Conservation (phyloP, 2,113 vertebrate species). For the Neomonachus schauinslandi region DNA sequence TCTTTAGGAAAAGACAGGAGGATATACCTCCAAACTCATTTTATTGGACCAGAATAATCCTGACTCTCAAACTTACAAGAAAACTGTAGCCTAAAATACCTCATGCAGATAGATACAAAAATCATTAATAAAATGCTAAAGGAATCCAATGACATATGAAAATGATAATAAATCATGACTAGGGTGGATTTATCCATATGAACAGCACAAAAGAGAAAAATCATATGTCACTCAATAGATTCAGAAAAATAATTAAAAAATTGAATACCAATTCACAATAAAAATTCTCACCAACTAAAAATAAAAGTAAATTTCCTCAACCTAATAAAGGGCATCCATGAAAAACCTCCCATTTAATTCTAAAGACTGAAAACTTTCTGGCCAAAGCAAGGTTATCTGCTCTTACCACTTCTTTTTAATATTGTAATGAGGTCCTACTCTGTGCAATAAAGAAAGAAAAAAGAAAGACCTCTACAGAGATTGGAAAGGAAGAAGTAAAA, state of each 20-base stretch:
- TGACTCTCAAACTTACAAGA: neutral
- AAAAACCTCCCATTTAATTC: neutral
- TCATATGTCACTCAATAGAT: neutral
- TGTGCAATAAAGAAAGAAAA: neutral
- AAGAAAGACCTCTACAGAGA: neutral
- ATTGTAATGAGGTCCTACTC: neutral
- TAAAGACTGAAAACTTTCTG: neutral
- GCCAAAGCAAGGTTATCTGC: neutral
- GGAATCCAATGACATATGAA: neutral
- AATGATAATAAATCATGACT: neutral
- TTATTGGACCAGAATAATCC: slow-evolving; percentile 17
- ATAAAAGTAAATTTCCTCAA: neutral
- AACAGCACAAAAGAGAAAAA: neutral
- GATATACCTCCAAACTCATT: neutral
- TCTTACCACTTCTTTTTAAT: neutral
- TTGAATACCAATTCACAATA: neutral
- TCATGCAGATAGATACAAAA: neutral
- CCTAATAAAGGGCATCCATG: neutral
- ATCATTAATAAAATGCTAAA: slow-evolving; percentile 11
- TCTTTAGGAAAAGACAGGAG: neutral
- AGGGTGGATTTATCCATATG: slow-evolving; percentile 6
- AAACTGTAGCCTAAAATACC: neutral
- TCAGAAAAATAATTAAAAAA: neutral
- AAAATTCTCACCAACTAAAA: neutral
- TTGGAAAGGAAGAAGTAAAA: neutral